These are phyloP conservation scores for Hirtodrosophila histrioides DNA, from an alignment of 2,888 invertebrate genomes.

Conservation along the genomic window DNA sequence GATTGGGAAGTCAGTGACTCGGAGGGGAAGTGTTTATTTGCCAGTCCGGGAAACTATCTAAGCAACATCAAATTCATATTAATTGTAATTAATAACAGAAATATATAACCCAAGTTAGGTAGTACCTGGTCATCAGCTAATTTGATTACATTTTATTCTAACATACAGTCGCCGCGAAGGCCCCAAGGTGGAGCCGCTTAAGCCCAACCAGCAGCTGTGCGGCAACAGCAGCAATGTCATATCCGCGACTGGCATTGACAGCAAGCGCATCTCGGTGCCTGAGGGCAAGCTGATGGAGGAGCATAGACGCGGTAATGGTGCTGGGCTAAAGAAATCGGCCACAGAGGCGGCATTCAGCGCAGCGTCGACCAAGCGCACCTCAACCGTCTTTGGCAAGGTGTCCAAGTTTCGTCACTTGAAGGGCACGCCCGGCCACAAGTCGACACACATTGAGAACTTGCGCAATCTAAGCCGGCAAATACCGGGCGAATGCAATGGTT, in stretches of 20 bases:
- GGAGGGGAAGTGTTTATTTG: too few species aligned
- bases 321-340: constrained; percentile 84
- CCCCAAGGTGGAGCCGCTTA: constrained; percentile 79
- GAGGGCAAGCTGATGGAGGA: constrained; percentile 82
- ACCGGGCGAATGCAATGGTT: constrained; percentile 97
- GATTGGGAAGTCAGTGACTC: too few species aligned
- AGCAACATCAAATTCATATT: too few species aligned
- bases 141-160: neutral
- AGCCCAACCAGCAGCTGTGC: constrained; percentile 85
- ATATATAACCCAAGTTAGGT: too few species aligned
- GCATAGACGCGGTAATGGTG: constrained; percentile 81
- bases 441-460: constrained; percentile 95
- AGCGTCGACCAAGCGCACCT: constrained; percentile 91
- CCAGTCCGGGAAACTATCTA: too few species aligned
- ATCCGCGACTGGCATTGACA: constrained; percentile 55
- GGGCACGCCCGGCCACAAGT: constrained; percentile 95
- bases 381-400: constrained; percentile 93
- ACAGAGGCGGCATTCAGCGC: constrained; percentile 82
- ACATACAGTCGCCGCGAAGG: constrained; percentile 87
- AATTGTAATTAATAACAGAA: too few species aligned
- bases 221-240: constrained; percentile 70
- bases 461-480: constrained; percentile 95
- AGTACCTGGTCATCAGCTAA: too few species aligned
- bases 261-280: constrained; percentile 82
- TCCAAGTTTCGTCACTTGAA: constrained; percentile 97